Evolutionary conservation across 2,113 vertebrate genomes (phyloP).

Genomic region (Sterrhoptilus dennistouni): DNA sequence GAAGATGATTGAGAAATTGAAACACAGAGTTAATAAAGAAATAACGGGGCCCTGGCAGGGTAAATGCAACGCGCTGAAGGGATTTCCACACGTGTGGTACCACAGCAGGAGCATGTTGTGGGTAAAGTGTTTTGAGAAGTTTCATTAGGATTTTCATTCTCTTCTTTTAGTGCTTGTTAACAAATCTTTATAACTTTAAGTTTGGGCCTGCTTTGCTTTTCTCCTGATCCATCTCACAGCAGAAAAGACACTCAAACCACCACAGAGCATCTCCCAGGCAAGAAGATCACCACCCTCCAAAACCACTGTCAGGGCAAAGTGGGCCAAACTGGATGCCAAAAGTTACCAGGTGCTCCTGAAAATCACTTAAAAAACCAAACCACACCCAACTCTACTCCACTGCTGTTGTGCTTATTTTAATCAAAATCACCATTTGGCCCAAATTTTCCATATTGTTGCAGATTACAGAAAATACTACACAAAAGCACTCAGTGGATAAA

Average conservation of each 20-base stretch:
- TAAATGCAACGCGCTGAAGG: not conserved
- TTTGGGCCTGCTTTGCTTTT: not conserved
- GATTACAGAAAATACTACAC: not conserved
- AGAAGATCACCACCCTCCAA: not conserved
- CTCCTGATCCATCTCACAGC: not conserved
- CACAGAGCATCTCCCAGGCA: not conserved
- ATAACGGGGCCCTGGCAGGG: not conserved
- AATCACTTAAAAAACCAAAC: not conserved
- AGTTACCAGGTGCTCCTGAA: not conserved
- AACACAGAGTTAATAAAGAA: not conserved
- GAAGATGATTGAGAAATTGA: not conserved
- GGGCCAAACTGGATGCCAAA: accelerated
- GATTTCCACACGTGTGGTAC: accelerated
- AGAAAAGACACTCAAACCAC: not conserved
- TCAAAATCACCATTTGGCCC: accelerated
- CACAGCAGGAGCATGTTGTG: accelerated
- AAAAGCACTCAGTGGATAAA: not conserved
- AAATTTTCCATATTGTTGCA: not conserved
- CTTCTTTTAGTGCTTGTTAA: not conserved
- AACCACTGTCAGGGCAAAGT: accelerated
- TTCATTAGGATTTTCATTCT: not conserved
- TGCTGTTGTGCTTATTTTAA: not conserved
- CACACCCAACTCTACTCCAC: not conserved
- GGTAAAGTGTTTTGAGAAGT: not conserved
- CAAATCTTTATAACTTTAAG: not conserved